Base-by-base conservation (phyloP, 1,140 invertebrate species). In the Ips typographus region DNA sequence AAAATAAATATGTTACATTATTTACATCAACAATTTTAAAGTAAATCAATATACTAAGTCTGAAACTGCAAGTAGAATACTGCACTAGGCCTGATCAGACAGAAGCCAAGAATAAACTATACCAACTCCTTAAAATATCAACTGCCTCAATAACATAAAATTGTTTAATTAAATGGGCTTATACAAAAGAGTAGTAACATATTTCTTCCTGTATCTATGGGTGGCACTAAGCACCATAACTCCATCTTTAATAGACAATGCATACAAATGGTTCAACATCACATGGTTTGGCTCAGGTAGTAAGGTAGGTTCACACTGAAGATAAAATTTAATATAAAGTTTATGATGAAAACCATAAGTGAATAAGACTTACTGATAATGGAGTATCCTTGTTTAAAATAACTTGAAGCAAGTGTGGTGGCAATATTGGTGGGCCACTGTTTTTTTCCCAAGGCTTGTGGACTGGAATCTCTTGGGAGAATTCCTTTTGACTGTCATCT, bases 261-360 rank as follows among this genome's bases (percentile, higher is more conserved):
- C 98, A 84, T 99, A 99, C n/a, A 99, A 83, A 84, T 99, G 98
- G 83, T 99, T 99, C 72, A 99, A 85, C 97, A 99, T 99, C 1
- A 99, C 97, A 82, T 99, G 96, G 82, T 98, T 98, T 73, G 98
- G 96, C 83, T 99, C 96, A n/a, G 98, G 98, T 74, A 99, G 82
- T 72, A 99, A 84, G 56, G 96, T 98, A 56, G 98, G 98, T 83
- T 99, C 98, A 84, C 96, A 98, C 93, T 97, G 82, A 71, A 22
- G 22, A 22, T 22, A 86, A 85, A 73, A 74, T 76, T n/a, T 55
- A 55, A 37, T 55, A 4, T 22, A 55, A 37, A 55, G 22, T 22
- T 22, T 22, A 22, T 22, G 22, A 22, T 22, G 22, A 22, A 22
- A 22, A 22, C 22, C 40, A 61, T 57, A 49, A 63, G n/a, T 55